Evolutionary conservation across 2,797 vertebrate species (phyloP), one percentile per base, ranked within the genome.

Genomic region (Borostomias antarcticus): DNA sequence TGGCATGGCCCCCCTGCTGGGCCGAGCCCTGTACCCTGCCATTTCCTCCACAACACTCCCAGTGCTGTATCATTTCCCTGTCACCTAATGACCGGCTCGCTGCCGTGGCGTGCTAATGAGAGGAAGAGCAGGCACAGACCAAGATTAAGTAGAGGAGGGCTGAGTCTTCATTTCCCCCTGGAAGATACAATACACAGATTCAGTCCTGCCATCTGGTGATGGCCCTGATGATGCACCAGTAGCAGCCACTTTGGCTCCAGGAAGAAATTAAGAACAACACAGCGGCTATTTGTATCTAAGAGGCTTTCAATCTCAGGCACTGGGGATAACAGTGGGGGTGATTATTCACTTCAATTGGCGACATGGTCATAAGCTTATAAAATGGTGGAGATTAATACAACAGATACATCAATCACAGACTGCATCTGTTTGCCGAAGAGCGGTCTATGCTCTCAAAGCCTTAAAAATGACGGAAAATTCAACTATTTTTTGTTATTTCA

Each of bases 21-120:
- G 93, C 87, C 76, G 84, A 89, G 83, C 52, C 75, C 72, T 58
- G 58, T 43, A 97, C 93, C 95, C 95, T 94, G 95, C 95, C 95
- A 96, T 98, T 98, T 98, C 95, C 95, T 95, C 93, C 92, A 92
- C 93, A 94, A 94, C 92, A 92, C 90, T 53, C 83, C 90, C 86
- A 88, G 93, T 92, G 95, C 93, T 89, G 92, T 98, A 97, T 98
- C 94, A 98, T 98, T 98, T 98, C 93, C 94, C 93, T 93, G 95
- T 97, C 96, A 94, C 91, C 92, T 95, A 95, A 96, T 95, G 93
- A 94, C 91, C 94, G 94, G 94, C 95, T 95, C 91, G 93, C 89
- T 93, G 91, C 91, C 28, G 90, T 85, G 71, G 90, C 2, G 58
- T 45, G 76, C 77, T 94, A 93, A 93, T 96, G 95, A 95, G 95